phyloP scores from a whole-genome alignment of 2,888 invertebrate genomes.

The Sipha maydis region DNA sequence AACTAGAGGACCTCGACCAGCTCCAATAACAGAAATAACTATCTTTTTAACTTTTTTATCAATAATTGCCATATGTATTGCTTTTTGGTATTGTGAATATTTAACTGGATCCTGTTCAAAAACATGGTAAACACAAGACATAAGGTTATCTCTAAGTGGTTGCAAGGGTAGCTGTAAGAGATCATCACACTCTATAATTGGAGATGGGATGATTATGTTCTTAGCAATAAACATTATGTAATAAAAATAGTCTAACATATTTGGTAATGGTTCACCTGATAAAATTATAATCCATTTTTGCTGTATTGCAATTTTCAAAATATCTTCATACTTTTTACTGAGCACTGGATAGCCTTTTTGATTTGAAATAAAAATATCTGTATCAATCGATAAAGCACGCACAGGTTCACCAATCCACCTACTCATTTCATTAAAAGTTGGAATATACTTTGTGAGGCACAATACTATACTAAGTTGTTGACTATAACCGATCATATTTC shows the following conservation, averaged over 20 bases:
- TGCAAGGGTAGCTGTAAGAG: conserved; percentile 90
- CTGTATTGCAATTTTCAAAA: conserved; percentile 53
- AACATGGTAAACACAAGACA: conserved; percentile 94
- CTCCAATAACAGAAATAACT: conserved; percentile 87
- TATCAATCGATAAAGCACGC: conserved; percentile 18
- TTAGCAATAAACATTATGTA: conserved; percentile 50
- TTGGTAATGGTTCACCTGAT: conserved; percentile 36
- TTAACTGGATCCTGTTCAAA: conserved; percentile 98
- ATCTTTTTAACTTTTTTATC: conserved; percentile 68
- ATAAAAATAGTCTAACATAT: conserved; percentile 53
- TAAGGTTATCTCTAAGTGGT: conserved; percentile 94
- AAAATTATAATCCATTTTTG: conserved; percentile 53
- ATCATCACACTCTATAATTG: conserved; percentile 74
- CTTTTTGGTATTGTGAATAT: conserved; percentile 87
- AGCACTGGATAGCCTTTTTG: conserved; percentile 38
- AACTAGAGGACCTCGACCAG: conserved; percentile 95
- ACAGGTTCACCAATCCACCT: conserved; percentile 57
- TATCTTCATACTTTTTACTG: conserved; percentile 29
- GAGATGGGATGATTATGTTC: conserved; percentile 19
- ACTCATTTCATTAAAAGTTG: conserved; percentile 39
- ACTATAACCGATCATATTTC: conserved; percentile 44
- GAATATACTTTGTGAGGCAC: conserved; percentile 27
- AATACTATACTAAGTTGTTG: conserved; percentile 30
- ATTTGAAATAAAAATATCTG: conserved; percentile 39
- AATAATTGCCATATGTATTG: conserved; percentile 80